Evolutionary conservation across 2,888 invertebrate genomes (phyloP).

Genomic region (Rhingia rostrata): DNA sequence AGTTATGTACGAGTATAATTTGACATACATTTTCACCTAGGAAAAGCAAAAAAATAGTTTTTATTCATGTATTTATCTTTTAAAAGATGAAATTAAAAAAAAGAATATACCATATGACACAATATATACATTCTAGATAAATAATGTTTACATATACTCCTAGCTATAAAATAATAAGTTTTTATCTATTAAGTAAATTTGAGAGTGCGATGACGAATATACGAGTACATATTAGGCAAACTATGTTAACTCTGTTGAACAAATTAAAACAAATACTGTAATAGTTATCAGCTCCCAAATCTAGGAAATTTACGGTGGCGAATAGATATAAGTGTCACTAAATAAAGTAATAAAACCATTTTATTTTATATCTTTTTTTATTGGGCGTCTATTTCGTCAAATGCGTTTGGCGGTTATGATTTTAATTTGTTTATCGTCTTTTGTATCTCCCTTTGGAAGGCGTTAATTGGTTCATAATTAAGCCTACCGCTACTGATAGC

Average conservation of each 20-base stretch:
- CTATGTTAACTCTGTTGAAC: conserved; percentile 33
- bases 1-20: conserved; percentile 14
- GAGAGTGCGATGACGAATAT: conserved; percentile 20
- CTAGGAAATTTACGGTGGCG: background rate
- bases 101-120: background rate
- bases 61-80: conserved; percentile 38
- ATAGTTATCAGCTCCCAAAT: conserved; percentile 37
- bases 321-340: background rate
- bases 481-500: background rate
- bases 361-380: background rate
- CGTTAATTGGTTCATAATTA: background rate
- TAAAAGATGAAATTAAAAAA: conserved; percentile 27
- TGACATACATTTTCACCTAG: conserved; percentile 39
- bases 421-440: conserved; percentile 5
- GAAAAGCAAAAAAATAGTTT: conserved; percentile 2
- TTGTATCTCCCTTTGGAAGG: background rate
- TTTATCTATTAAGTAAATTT: conserved; percentile 25
- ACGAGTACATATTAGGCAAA: conserved; percentile 19
- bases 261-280: conserved; percentile 23
- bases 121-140: conserved; percentile 31
- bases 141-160: conserved; percentile 9
- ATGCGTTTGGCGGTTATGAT: conserved; percentile 3
- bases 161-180: conserved; percentile 20
- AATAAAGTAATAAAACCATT: background rate
- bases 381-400: conserved; percentile 3